Conservation (phyloP, 2,797 vertebrate genomes). For the Enteromius viviparus region DNA sequence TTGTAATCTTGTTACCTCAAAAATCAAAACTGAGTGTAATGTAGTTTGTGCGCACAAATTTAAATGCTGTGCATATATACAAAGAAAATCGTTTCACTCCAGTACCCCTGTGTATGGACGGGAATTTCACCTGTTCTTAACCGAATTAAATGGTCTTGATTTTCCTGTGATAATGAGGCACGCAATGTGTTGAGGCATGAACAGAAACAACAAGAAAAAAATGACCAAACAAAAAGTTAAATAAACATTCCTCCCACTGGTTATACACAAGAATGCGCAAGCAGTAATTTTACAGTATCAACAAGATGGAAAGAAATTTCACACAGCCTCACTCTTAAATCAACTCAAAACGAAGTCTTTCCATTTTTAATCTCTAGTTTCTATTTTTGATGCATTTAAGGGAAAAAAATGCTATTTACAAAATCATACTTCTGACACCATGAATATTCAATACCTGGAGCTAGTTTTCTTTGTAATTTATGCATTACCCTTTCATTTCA, state of each 20-base stretch:
- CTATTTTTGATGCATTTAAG: slow-evolving; percentile 62
- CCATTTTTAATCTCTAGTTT: slow-evolving; percentile 75
- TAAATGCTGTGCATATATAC: slow-evolving; percentile 48
- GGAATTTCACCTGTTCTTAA: background rate
- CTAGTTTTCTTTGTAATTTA: slow-evolving; percentile 46
- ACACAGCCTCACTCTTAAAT: slow-evolving; percentile 60
- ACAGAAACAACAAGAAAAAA: slow-evolving; percentile 46
- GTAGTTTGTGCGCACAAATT: slow-evolving; percentile 39
- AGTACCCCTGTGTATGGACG: slow-evolving; percentile 10
- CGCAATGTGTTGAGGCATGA: slow-evolving; percentile 43
- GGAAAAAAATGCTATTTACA: slow-evolving; percentile 65
- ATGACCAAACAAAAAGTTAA: slow-evolving; percentile 36
- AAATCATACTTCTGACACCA: slow-evolving; percentile 53
- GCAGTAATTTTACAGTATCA: slow-evolving; percentile 39
- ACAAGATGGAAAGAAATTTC: slow-evolving; percentile 29
- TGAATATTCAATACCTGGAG: slow-evolving; percentile 44
- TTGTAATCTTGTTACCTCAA: slow-evolving; percentile 39
- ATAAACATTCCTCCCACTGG: slow-evolving; percentile 3
- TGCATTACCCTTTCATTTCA: slow-evolving; percentile 40
- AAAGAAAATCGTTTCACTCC: background rate
- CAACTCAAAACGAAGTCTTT: slow-evolving; percentile 72
- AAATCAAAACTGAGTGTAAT: slow-evolving; percentile 36
- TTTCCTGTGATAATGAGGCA: slow-evolving; percentile 43
- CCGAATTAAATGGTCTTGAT: background rate
- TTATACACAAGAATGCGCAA: slow-evolving; percentile 33